phyloP scores from a whole-genome alignment of 2,113 vertebrate genomes.

The Hepsetus odoe region DNA sequence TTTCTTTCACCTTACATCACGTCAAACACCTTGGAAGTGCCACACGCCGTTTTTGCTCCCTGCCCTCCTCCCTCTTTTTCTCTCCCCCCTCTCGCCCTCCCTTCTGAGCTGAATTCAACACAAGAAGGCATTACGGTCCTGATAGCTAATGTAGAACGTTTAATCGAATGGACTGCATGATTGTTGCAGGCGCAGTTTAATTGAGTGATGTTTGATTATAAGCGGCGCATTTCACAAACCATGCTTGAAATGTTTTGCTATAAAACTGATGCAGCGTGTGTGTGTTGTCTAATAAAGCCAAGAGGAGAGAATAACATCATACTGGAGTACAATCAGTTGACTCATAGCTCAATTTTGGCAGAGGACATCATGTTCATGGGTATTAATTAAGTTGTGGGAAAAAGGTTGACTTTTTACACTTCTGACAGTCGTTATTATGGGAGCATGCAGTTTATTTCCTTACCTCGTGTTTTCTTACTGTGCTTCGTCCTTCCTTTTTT shows the following conservation, averaged over 20 bases:
- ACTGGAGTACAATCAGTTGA: not conserved
- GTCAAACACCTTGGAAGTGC: constrained; percentile 43
- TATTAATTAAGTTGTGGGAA: not conserved
- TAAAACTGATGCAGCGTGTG: constrained; percentile 4
- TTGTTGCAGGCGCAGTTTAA: constrained; percentile 29
- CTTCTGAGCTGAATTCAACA: constrained; percentile 56
- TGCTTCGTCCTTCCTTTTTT: constrained; percentile 10
- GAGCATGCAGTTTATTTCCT: constrained; percentile 1
- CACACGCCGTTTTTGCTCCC: no score
- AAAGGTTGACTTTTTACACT: not conserved
- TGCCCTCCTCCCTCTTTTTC: not conserved
- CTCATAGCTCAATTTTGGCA: not conserved
- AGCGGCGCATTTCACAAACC: constrained; percentile 20
- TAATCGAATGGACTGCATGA: constrained; percentile 27
- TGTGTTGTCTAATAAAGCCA: constrained; percentile 16
- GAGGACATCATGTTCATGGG: not conserved
- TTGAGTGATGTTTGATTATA: constrained; percentile 41
- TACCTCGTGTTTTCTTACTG: not conserved
- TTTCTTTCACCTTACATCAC: constrained; percentile 38
- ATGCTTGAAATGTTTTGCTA: constrained; percentile 22
- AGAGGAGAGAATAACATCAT: not conserved
- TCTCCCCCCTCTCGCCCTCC: not conserved
- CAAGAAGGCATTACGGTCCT: constrained; percentile 14
- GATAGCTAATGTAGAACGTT: constrained; percentile 28
- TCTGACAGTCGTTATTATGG: not conserved